These are phyloP conservation scores for Megaceryle torquata DNA, from an alignment of 2,113 vertebrate species.

Conservation along the genomic window DNA sequence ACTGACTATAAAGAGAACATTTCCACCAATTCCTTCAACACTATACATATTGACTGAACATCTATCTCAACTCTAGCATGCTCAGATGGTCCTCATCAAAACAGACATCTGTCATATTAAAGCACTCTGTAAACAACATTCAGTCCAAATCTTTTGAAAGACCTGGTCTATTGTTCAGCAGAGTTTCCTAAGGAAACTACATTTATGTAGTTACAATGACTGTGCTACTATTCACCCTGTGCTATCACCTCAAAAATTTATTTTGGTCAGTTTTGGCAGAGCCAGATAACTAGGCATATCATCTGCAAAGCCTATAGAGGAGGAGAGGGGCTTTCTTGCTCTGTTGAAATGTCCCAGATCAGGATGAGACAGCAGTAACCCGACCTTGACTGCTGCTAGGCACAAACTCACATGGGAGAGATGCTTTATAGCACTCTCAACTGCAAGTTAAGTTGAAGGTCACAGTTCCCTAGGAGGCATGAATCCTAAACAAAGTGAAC, in stretches of 20 bases:
- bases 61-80: fast-evolving
- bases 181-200: slow-evolving; percentile 45
- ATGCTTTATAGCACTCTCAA: background rate
- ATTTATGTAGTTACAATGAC: slow-evolving; percentile 12
- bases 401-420: background rate
- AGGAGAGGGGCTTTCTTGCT: background rate
- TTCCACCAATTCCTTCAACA: background rate
- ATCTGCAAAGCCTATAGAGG: slow-evolving; percentile 17
- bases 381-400: background rate
- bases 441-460: background rate
- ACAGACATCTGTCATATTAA: background rate
- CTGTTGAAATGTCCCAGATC: background rate
- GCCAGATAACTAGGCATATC: background rate
- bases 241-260: background rate
- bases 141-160: slow-evolving; percentile 1
- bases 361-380: background rate
- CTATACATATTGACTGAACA: background rate
- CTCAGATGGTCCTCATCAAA: background rate
- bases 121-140: background rate
- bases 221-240: background rate
- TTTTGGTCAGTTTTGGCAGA: slow-evolving; percentile 14
- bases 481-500: background rate
- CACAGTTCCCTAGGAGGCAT: background rate
- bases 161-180: slow-evolving; percentile 17
- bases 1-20: background rate